Percentiles rank a stretch among this genome's conserved stretches.
phyloP scores from a whole-genome alignment of 2,113 vertebrate species.

The Microcebus lehilahytsara region DNA sequence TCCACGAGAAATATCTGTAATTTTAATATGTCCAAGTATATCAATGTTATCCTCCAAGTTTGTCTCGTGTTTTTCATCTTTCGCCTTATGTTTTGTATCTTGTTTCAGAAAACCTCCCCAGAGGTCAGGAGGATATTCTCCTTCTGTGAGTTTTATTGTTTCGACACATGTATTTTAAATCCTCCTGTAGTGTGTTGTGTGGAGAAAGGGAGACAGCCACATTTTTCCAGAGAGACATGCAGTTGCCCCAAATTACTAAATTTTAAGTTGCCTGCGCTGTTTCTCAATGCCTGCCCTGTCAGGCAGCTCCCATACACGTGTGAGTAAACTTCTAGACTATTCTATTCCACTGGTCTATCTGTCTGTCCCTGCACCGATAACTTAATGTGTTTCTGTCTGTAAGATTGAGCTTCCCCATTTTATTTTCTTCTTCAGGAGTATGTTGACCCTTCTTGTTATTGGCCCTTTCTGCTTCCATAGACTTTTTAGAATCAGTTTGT shows the following conservation, averaged over 20 bases:
- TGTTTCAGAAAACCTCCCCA: not conserved
- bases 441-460: not conserved
- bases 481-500: not conserved
- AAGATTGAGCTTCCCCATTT: not conserved
- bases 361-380: not conserved
- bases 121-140: not conserved
- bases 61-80: not conserved
- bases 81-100: not conserved
- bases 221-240: not conserved
- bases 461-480: not conserved
- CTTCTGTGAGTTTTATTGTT: not conserved
- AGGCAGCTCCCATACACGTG: accelerated
- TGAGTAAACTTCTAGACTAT: not conserved
- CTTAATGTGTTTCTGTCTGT: not conserved
- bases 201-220: not conserved
- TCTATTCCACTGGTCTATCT: not conserved
- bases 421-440: not conserved
- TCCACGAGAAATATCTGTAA: not conserved
- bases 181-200: not conserved
- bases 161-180: too few species aligned
- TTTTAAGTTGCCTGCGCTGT: not conserved
- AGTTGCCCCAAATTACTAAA: not conserved
- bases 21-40: not conserved
- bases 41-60: not conserved
- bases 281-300: not conserved